These are phyloP conservation scores for Sphinx pinastri DNA, from an alignment of 2,888 invertebrate species.

Conservation along the genomic window DNA sequence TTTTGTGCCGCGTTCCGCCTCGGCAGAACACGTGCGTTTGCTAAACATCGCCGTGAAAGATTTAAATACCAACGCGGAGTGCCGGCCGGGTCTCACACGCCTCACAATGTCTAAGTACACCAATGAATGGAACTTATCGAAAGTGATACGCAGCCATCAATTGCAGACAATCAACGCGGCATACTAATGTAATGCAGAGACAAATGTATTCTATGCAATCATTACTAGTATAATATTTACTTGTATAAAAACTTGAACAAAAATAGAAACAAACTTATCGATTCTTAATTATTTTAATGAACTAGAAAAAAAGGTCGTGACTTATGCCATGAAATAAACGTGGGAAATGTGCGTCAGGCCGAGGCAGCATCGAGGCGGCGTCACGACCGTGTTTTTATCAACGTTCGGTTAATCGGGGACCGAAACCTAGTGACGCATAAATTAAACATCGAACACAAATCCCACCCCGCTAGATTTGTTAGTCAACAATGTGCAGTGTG, in stretches of 20 bases:
- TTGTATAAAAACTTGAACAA: neutral
- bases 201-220: neutral
- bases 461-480: constrained; percentile 28
- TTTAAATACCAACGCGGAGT: constrained; percentile 46
- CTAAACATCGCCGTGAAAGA: constrained; percentile 49
- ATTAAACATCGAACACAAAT: constrained; percentile 29
- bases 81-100: neutral
- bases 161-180: constrained; percentile 9
- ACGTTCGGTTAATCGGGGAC: constrained; percentile 51
- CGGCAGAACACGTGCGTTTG: constrained; percentile 61
- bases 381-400: constrained; percentile 68
- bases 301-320: constrained; percentile 53
- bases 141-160: constrained; percentile 4
- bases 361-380: constrained; percentile 40
- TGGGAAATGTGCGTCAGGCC: constrained; percentile 66
- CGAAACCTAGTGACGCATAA: constrained; percentile 26
- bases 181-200: constrained; percentile 7
- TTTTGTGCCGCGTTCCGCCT: constrained; percentile 57
- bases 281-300: constrained; percentile 41
- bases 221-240: neutral
- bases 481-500: constrained; percentile 30
- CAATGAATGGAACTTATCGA: neutral
- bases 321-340: constrained; percentile 55
- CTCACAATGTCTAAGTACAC: constrained; percentile 14
- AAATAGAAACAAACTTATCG: constrained; percentile 38